Conservation (phyloP, 1,140 invertebrate species). For the Eupristina koningsbergeri region DNA sequence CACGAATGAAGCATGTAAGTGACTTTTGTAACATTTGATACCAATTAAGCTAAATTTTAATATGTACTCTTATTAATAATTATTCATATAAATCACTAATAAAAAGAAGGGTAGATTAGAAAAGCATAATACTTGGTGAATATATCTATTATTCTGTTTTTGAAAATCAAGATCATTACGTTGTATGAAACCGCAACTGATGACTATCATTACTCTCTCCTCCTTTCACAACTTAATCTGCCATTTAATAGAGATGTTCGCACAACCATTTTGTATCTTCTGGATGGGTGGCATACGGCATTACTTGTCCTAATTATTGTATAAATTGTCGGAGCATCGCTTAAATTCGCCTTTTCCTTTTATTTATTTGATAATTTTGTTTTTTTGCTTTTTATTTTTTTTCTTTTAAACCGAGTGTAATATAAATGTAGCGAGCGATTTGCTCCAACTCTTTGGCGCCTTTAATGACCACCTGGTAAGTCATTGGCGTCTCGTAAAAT, state of each 20-base stretch:
- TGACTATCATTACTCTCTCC: not conserved
- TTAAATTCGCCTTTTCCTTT: slow-evolving; percentile 17
- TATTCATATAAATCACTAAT: too few species aligned
- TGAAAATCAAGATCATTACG: too few species aligned
- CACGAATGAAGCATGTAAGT: too few species aligned
- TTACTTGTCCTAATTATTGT: slow-evolving; percentile 50
- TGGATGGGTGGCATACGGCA: slow-evolving; percentile 30
- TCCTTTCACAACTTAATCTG: slow-evolving; percentile 31
- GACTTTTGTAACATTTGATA: too few species aligned
- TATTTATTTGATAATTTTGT: too few species aligned
- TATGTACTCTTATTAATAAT: too few species aligned
- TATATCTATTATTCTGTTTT: too few species aligned
- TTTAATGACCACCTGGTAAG: slow-evolving; percentile 52
- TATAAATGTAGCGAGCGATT: slow-evolving; percentile 13
- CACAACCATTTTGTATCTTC: slow-evolving; percentile 37
- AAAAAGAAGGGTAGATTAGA: too few species aligned
- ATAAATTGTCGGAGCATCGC: slow-evolving; percentile 46
- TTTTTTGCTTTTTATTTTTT: too few species aligned
- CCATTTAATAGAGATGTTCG: slow-evolving; percentile 53
- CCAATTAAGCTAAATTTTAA: too few species aligned
- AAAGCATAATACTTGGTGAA: too few species aligned
- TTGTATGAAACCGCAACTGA: not conserved
- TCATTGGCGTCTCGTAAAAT: slow-evolving; percentile 38
- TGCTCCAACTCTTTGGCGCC: slow-evolving; percentile 48
- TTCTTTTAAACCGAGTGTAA: not conserved